Base-by-base conservation (phyloP, 2,797 vertebrate species). In the Euphonia xanthogaster region DNA sequence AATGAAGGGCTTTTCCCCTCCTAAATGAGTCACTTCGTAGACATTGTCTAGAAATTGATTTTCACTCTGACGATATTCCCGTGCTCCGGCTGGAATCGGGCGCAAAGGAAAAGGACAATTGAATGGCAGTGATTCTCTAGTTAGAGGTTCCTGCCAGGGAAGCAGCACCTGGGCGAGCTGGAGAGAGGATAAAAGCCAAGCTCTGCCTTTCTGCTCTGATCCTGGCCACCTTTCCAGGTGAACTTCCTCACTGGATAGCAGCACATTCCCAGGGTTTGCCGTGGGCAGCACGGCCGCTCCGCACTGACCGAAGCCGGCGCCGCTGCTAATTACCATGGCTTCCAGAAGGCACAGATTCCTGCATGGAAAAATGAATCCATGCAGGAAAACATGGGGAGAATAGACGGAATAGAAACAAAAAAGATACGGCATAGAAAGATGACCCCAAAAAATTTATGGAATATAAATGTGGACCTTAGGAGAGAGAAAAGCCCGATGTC, bases 381-480 rank as follows among this genome's bases (percentile, higher is more conserved):
- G 17, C 16, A 8, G 18, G 4, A 1, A 19, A 77, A 47, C n/a
- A 5, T 1, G 54, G 72, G 9, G 9, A 10, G 53, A 25, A 53
- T 14, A 1, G 0, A 12, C 0, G 15, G 22, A 6, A 31, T 3
- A 4, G 0, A 11, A 48, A 10, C 7, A 27, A 48, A 10, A 48
- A 50, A 37, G 9, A 37, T 37, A 37, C 11, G 37, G 9, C 11
- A 11, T 37, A 37, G 37, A 37, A 37, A 37, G 9, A 37, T 37
- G 37, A 37, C n/a, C 37, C 37, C 9, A 37, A 37, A 37, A 37
- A 40, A 81, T 37, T 3, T 3, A n/a, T 3, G 15, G 62, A 44
- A 60, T 75, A 82, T 22, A 91, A 58, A 65, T 20, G 61, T 94
- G 45, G 28, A 28, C n/a, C 50, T 45, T 3, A 51, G 55, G 81